Percentiles rank a stretch among this genome's conserved stretches.
These are phyloP conservation scores for Galerucella calmariensis DNA, from an alignment of 2,888 invertebrate species.

Conservation along the genomic window DNA sequence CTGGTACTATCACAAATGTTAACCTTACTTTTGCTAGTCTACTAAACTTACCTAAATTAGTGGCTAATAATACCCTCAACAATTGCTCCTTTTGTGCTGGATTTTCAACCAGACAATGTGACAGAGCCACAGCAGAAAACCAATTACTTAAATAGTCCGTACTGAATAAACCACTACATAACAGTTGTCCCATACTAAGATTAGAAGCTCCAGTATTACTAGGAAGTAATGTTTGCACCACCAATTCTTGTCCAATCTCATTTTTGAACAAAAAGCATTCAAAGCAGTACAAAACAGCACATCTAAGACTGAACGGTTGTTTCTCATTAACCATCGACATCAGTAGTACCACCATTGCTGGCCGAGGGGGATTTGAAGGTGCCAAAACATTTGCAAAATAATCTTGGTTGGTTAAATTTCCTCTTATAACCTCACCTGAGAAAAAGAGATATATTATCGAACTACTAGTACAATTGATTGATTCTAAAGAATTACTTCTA, in stretches of 20 bases:
- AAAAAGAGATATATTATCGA: background rate
- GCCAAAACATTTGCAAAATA: slow-evolving; percentile 91
- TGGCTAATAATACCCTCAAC: slow-evolving; percentile 89
- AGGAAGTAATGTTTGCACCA: slow-evolving; percentile 93
- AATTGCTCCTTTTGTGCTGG: slow-evolving; percentile 88
- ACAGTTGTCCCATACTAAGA: slow-evolving; percentile 82
- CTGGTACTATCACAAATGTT: no score
- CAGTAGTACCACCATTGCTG: slow-evolving; percentile 92
- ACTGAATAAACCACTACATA: slow-evolving; percentile 93
- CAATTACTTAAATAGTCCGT: slow-evolving; percentile 90
- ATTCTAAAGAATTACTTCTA: background rate
- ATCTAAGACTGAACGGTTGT: slow-evolving; percentile 88
- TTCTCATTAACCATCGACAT: slow-evolving; percentile 99
- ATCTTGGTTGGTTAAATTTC: slow-evolving; percentile 90
- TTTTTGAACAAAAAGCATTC: slow-evolving; percentile 96
- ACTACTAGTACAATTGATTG: background rate
- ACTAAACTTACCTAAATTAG: slow-evolving; percentile 69
- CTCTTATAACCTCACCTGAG: slow-evolving; percentile 85
- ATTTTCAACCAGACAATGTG: slow-evolving; percentile 90
- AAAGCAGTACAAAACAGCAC: slow-evolving; percentile 97
- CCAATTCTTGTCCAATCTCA: slow-evolving; percentile 85
- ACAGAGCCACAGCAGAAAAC: slow-evolving; percentile 93
- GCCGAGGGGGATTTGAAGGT: slow-evolving; percentile 92
- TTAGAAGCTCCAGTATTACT: slow-evolving; percentile 76
- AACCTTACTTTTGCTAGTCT: no score